Evolutionary conservation across 2,797 vertebrate species (phyloP).

Genomic region (Melanotaenia maccullochi): DNA sequence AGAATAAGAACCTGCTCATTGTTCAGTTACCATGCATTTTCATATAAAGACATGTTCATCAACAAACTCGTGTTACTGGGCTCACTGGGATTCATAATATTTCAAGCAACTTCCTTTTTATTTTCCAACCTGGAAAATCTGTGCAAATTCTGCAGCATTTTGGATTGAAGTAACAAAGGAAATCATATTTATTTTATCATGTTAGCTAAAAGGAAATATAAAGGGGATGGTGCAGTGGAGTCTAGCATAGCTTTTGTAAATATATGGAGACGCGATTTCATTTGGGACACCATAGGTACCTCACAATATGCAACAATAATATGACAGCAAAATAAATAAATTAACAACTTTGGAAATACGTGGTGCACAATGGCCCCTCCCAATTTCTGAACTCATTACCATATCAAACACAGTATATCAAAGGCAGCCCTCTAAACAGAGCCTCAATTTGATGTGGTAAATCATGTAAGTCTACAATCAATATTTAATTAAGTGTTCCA

Average conservation of each 20-base stretch:
- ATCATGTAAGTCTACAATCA: constrained; percentile 82
- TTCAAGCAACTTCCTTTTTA: constrained; percentile 56
- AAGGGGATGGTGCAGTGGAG: constrained; percentile 16
- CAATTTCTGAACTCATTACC: constrained; percentile 77
- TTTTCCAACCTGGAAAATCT: constrained; percentile 61
- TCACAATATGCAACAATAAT: constrained; percentile 66
- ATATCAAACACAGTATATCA: constrained; percentile 77
- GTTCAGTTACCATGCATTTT: constrained; percentile 70
- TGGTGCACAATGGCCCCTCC: constrained; percentile 64
- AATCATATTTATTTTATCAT: constrained; percentile 20
- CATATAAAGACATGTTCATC: constrained; percentile 58
- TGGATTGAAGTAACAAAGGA: constrained; percentile 49
- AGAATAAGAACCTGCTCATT: constrained; percentile 40
- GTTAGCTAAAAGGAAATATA: constrained; percentile 22
- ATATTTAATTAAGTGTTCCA: constrained; percentile 83
- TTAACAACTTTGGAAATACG: constrained; percentile 76
- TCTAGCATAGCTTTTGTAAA: constrained; percentile 43
- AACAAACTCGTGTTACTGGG: constrained; percentile 53
- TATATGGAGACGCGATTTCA: constrained; percentile 50
- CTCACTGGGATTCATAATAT: constrained; percentile 43
- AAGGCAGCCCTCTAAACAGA: constrained; percentile 76
- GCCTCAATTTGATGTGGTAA: constrained; percentile 78
- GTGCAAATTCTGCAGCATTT: constrained; percentile 81
- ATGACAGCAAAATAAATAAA: constrained; percentile 81
- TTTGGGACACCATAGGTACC: constrained; percentile 40